Evolutionary conservation across 2,797 vertebrate genomes (phyloP), one percentile per base, ranked within the genome.

Genomic region (Paratrypauchen microcephalus): DNA sequence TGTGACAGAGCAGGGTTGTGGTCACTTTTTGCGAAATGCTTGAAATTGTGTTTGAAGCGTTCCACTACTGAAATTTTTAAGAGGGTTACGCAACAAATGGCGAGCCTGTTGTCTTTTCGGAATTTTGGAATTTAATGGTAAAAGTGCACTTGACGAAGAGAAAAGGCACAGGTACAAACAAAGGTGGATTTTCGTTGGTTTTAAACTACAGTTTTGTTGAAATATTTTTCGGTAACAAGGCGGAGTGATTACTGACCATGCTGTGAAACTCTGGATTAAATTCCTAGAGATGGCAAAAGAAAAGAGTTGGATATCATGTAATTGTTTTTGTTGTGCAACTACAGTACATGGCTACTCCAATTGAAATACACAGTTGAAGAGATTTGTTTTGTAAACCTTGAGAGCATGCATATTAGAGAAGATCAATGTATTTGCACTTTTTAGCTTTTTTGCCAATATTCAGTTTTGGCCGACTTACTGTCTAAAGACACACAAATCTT

Each of bases 1-100:
- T 50, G 71, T 57, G 60, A 62, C 55, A 56, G 23, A 24, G 21
- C 55, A 2, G 36, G 71, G 70, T 15, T 47, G 6, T 30, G 75
- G 63, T 65, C 61, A 58, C 63, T 65, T 28, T 61, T 0, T 2
- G n/a, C 39, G 19, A 61, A 41, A 61, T 41, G 59, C n/a, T 15
- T 36, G 32, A 39, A 39, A 45, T 23, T 45, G 60, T 21, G n/a
- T 41, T 62, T 3, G 9, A 64, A 63, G 18, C 4, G 23, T 48
- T 24, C 23, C 39, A 47, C 23, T 47, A 24, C 23, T 64, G 45
- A 8, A 24, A 48, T 19, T 9, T 47, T 64, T 7, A 45, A 47
- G 62, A 45, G 24, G 41, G 39, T 64, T 26, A 19, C 24, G 26
- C 59, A 61, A 61, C 39, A 19, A 24, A 23, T 64, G 62, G 39